These are phyloP conservation scores for Philereme vetulata DNA, from an alignment of 2,888 invertebrate genomes.

Conservation along the genomic window DNA sequence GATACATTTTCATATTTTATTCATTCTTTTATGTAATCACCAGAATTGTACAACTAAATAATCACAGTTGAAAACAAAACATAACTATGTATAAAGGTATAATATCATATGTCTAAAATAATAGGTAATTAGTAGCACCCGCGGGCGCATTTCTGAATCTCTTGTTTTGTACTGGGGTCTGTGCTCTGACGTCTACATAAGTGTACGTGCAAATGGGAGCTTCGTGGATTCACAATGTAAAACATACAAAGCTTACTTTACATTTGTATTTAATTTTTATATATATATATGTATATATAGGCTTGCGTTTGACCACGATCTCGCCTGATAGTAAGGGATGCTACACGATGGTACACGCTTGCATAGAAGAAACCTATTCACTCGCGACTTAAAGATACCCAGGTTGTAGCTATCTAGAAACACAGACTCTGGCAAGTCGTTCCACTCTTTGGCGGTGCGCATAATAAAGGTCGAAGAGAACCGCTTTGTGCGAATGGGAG, in stretches of 20 bases:
- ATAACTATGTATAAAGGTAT: slow-evolving; percentile 66
- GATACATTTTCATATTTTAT: slow-evolving; percentile 72
- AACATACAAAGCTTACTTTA: background rate
- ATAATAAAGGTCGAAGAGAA: no score
- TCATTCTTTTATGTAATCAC: slow-evolving; percentile 83
- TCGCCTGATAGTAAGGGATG: no score
- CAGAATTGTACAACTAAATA: slow-evolving; percentile 85
- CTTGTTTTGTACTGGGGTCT: slow-evolving; percentile 24
- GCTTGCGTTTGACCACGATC: no score
- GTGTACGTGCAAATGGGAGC: slow-evolving; percentile 11
- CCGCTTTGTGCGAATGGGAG: no score
- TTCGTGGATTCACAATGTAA: slow-evolving; percentile 9
- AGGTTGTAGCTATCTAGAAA: no score
- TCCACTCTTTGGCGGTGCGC: no score
- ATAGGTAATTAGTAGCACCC: slow-evolving; percentile 55
- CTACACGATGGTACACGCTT: no score
- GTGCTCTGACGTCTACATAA: slow-evolving; percentile 28
- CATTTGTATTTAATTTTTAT: slow-evolving; percentile 5
- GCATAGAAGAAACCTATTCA: no score
- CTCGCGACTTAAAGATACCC: no score
- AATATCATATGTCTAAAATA: slow-evolving; percentile 69
- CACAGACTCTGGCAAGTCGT: no score
- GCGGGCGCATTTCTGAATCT: slow-evolving; percentile 27
- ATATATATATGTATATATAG: no score
- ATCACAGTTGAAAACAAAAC: slow-evolving; percentile 85